Conservation (phyloP, 2,888 invertebrate genomes). For the Caenorhabditis sp. region DNA sequence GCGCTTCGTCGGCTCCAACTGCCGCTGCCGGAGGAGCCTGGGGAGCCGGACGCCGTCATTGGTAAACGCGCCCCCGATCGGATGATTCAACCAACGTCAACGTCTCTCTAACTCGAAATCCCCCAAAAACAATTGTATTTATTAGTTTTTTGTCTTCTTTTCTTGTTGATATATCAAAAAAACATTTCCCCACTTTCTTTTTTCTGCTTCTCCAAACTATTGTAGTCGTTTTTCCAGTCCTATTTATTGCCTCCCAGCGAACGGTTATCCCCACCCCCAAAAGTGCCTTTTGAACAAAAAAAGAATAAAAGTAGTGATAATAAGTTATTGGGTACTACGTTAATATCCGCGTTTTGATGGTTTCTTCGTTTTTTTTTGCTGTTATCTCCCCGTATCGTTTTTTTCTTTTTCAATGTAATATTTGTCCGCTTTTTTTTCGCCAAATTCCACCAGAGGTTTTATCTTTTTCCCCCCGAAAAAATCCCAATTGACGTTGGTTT, state of each 20-base stretch:
- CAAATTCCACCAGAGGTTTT: slow-evolving; percentile 23
- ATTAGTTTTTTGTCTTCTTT: slow-evolving; percentile 21
- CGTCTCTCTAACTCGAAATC: background rate
- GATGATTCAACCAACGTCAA: slow-evolving; percentile 43
- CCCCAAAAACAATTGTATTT: slow-evolving; percentile 14
- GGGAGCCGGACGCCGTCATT: slow-evolving; percentile 62
- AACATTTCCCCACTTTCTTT: slow-evolving; percentile 6
- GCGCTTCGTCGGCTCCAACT: slow-evolving; percentile 45
- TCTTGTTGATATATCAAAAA: slow-evolving; percentile 11
- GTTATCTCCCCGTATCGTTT: background rate
- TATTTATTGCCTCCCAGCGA: slow-evolving; percentile 20
- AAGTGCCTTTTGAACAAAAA: slow-evolving; percentile 38
- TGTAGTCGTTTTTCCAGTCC: background rate
- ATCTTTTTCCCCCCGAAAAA: background rate
- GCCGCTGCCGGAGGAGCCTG: slow-evolving; percentile 64
- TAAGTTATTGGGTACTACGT: too few species aligned
- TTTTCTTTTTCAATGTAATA: slow-evolving; percentile 37
- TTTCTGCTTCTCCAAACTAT: background rate
- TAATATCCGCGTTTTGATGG: background rate
- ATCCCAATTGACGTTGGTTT: slow-evolving; percentile 49
- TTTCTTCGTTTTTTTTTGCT: slow-evolving; percentile 20
- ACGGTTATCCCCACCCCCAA: slow-evolving; percentile 28
- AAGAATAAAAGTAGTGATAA: background rate
- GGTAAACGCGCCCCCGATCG: background rate
- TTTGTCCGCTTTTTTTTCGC: slow-evolving; percentile 4